Conservation (phyloP, 1,140 invertebrate species). For the Neodiprion lecontei region DNA sequence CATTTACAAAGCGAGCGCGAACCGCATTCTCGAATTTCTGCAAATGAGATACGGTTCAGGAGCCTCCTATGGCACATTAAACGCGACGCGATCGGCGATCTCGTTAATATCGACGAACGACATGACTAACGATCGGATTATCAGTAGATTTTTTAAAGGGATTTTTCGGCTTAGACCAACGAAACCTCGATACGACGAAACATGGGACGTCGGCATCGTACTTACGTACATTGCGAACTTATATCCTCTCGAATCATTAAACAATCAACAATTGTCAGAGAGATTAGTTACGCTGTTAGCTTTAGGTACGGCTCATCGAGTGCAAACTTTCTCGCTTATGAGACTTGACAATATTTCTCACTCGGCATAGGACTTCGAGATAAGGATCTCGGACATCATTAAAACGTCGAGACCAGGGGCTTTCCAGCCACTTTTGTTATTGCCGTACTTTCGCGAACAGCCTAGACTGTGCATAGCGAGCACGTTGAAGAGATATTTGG, state of each 20-base stretch:
- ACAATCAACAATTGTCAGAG: slow-evolving; percentile 16
- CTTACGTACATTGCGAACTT: slow-evolving; percentile 15
- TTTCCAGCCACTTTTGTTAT: slow-evolving; percentile 16
- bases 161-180: slow-evolving; percentile 31
- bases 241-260: slow-evolving; percentile 16
- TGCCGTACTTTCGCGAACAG: slow-evolving; percentile 23
- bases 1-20: background rate
- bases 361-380: slow-evolving; percentile 12
- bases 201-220: slow-evolving; percentile 30
- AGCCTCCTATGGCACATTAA: slow-evolving; percentile 24
- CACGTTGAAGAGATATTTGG: slow-evolving; percentile 18
- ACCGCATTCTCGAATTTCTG: slow-evolving; percentile 13
- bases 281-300: slow-evolving; percentile 23
- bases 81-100: slow-evolving; percentile 22
- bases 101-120: slow-evolving; percentile 13
- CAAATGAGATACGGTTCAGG: background rate
- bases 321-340: slow-evolving; percentile 23
- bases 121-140: slow-evolving; percentile 11
- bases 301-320: slow-evolving; percentile 24
- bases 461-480: slow-evolving; percentile 20
- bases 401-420: slow-evolving; percentile 24
- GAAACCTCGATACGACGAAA: slow-evolving; percentile 34
- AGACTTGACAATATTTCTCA: slow-evolving; percentile 19
- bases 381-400: slow-evolving; percentile 20
- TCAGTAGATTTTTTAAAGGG: slow-evolving; percentile 37